Base-by-base conservation (phyloP, 2,888 invertebrate species). In the Lamellibrachia columna region DNA sequence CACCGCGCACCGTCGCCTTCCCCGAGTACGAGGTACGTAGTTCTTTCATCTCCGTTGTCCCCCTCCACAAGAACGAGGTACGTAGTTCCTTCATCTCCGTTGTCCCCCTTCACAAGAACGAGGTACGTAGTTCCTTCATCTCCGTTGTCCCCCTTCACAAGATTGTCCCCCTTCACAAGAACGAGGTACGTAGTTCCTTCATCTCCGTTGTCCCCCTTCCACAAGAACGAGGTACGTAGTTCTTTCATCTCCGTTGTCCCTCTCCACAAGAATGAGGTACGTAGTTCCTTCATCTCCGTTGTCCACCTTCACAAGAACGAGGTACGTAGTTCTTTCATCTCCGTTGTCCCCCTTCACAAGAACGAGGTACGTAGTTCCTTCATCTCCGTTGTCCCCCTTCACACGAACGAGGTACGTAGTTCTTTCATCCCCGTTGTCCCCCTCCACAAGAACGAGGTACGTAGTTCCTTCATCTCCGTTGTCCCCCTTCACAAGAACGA, bases 11-110 rank as follows among this genome's bases (percentile, higher is more conserved):
- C 9, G 93, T 94, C n/a, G 53, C 91, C 6, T 40, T 92, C 3
- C 90, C 93, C 28, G 92, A 93, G 28, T 94, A 94, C 92, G 92
- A 94, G 94, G 95, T 95, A 90, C n/a, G 93, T 91, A 92, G 75
- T 75, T n/a, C n/a, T 7, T 15, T 55, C 7, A 1, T 55, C 8
- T 55, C 9, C 55, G 9, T 7, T 55, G 55, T 9, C 55, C 7
- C 9, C 7, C 9, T 9, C 4, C 55, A 7, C 55, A 9, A 55
- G 55, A 9, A 55, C 55, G 55, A 55, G 22, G 75, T 75, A n/a
- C 22, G 15, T 22, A 15, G 22, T 75, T 6, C 6, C 4, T n/a
- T 75, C 15, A 15, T 75, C 22, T 75, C 22, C 15, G n/a, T 3
- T 75, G 55, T 55, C 55, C 7, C 3, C 8, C 55, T 40, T 40